Base-by-base conservation (phyloP, 2,888 invertebrate species). In the Rutpela maculata region DNA sequence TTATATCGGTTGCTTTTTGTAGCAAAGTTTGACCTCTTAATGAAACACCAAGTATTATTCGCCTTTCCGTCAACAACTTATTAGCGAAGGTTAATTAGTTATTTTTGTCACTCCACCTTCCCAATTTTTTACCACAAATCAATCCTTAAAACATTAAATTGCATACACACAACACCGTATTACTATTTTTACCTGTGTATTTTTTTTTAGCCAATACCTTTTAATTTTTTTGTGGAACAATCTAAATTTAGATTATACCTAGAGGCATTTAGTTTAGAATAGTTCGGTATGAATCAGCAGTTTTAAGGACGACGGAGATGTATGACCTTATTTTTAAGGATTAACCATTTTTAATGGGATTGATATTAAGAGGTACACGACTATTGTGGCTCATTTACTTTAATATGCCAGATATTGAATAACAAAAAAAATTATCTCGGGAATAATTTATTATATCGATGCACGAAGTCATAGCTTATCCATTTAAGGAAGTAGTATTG, bases 271-370 rank as follows among this genome's bases (percentile, higher is more conserved):
- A 1, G 50, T 6, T 50, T n/a, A n/a, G 4, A 15, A 17, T 6
- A 15, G 6, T n/a, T n/a, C n/a, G 50, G 15, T 50, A 50, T 50
- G 50, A 50, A 4, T 50, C 50, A 50, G 50, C 50, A 50, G 50
- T 50, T 50, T 50, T 50, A 50, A 50, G 50, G 50, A 50, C 50
- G 50, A 50, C 1, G 15, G 15, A 50, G 50, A 50, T n/a, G n/a
- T 50, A 50, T 50, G 50, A 50, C 50, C 50, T 50, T 50, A 50
- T 50, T 50, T 50, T n/a, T 50, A n/a, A n/a, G 50, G 50, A 50
- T 50, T 50, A n/a, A 50, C 50, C 50, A n/a, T 50, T 50, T 50
- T 50, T 50, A 50, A 50, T 50, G n/a, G 50, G 50, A 50, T 50
- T 50, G 50, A 15, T 50, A 50, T 50, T 50, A 50, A 50, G n/a